Conservation (phyloP, 2,113 vertebrate species). For the Leucosticte australis region DNA sequence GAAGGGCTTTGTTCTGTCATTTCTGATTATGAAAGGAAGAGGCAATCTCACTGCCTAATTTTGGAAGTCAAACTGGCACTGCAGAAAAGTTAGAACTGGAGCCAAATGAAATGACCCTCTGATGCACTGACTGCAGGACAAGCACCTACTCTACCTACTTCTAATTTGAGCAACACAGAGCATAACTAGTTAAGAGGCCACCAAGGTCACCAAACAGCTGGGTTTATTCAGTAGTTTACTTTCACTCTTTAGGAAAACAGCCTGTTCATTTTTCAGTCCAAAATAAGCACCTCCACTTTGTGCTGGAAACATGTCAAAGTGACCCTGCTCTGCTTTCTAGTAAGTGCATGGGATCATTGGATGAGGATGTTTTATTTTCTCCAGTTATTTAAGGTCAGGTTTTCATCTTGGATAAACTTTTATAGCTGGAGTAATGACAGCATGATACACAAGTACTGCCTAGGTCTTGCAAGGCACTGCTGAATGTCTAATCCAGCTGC, state of each 20-base stretch:
- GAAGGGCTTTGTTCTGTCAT: neutral
- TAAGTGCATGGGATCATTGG: neutral
- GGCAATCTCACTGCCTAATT: neutral
- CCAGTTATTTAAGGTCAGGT: neutral
- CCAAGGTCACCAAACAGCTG: neutral
- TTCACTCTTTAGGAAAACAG: neutral
- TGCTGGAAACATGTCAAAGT: neutral
- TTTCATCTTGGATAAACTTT: neutral
- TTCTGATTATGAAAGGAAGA: slow-evolving; percentile 19
- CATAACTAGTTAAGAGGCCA: neutral
- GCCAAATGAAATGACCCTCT: neutral
- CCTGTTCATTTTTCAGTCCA: neutral
- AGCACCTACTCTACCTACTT: neutral
- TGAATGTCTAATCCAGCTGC: neutral
- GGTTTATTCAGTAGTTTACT: neutral
- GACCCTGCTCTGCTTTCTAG: neutral
- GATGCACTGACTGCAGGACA: neutral
- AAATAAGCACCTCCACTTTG: neutral
- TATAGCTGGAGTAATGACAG: neutral
- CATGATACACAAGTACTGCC: neutral
- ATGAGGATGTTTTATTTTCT: neutral
- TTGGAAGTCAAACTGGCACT: neutral
- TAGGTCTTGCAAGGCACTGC: neutral
- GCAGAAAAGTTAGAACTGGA: neutral
- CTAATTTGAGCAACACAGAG: neutral